Evolutionary conservation across 1,140 invertebrate genomes (phyloP).

Genomic region (Euschistus heros): DNA sequence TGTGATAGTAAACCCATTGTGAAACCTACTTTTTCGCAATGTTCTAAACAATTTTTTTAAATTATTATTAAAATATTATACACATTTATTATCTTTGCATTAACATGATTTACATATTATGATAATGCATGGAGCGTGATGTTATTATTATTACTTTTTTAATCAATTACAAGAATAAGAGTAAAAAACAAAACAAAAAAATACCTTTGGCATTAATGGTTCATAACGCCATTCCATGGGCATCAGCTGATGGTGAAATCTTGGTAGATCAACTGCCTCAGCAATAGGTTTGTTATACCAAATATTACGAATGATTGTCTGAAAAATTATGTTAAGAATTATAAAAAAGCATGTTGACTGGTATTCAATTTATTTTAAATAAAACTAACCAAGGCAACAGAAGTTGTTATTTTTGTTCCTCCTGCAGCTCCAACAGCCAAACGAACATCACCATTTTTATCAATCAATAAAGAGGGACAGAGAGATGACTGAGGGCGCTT

Average conservation of each 20-base stretch:
- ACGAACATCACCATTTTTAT: constrained; percentile 48
- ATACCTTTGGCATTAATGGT: constrained; percentile 54
- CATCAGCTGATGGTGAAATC: constrained; percentile 86
- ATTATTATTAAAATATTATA: not conserved
- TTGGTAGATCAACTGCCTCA: constrained; percentile 69
- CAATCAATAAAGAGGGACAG: constrained; percentile 68
- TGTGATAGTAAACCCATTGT: too few species aligned
- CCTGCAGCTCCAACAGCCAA: constrained; percentile 77
- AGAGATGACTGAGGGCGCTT: constrained; percentile 86
- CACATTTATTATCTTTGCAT: too few species aligned
- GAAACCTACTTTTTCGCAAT: too few species aligned
- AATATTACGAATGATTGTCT: constrained; percentile 68
- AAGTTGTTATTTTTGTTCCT: constrained; percentile 79
- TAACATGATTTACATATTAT: too few species aligned
- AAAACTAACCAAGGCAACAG: constrained; percentile 53
- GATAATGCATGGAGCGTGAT: not conserved
- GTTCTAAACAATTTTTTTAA: not conserved
- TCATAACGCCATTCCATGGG: constrained; percentile 77
- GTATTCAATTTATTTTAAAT: not conserved
- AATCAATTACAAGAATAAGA: too few species aligned
- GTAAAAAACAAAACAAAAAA: not conserved
- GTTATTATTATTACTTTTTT: not conserved
- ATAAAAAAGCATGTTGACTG: too few species aligned
- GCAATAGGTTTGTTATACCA: constrained; percentile 81
- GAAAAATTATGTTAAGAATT: not conserved